These are phyloP conservation scores for Melanophora roralis DNA, from an alignment of 2,888 invertebrate species.

Conservation along the genomic window DNA sequence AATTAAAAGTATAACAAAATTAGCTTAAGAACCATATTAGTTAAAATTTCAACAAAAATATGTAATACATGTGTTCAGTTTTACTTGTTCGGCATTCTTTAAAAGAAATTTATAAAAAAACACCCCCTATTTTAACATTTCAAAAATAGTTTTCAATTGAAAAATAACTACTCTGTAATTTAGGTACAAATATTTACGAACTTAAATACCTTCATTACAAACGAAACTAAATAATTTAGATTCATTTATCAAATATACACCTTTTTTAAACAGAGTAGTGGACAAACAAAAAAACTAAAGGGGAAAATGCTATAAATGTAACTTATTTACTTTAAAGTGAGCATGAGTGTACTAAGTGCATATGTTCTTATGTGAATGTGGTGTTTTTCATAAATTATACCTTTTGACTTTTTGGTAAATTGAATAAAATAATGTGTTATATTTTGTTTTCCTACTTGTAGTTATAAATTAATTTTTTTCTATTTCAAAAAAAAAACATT, in stretches of 20 bases:
- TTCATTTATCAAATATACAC: conserved; percentile 60
- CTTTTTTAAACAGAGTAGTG: conserved; percentile 34
- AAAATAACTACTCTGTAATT: not conserved
- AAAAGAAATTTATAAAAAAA: too few species aligned
- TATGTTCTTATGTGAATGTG: not conserved
- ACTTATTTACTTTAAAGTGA: conserved; percentile 10
- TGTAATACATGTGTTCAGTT: too few species aligned
- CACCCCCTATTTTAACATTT: not conserved
- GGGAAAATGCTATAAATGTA: conserved; percentile 16
- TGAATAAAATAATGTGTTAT: conserved; percentile 57
- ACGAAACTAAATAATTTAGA: conserved; percentile 28
- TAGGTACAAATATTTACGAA: not conserved
- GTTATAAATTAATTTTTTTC: too few species aligned
- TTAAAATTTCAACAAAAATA: too few species aligned
- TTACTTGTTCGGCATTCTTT: too few species aligned
- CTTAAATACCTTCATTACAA: conserved; percentile 37
- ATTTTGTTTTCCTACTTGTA: not conserved
- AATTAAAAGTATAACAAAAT: too few species aligned
- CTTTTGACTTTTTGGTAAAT: conserved; percentile 59
- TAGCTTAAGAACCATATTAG: too few species aligned
- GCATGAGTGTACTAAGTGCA: not conserved
- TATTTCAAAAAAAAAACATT: conserved; percentile 33
- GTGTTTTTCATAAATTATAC: conserved; percentile 59
- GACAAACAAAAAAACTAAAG: not conserved
- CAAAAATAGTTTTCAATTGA: not conserved